Base-by-base conservation (phyloP, 2,113 vertebrate genomes). In the Herpailurus yagouaroundi region DNA sequence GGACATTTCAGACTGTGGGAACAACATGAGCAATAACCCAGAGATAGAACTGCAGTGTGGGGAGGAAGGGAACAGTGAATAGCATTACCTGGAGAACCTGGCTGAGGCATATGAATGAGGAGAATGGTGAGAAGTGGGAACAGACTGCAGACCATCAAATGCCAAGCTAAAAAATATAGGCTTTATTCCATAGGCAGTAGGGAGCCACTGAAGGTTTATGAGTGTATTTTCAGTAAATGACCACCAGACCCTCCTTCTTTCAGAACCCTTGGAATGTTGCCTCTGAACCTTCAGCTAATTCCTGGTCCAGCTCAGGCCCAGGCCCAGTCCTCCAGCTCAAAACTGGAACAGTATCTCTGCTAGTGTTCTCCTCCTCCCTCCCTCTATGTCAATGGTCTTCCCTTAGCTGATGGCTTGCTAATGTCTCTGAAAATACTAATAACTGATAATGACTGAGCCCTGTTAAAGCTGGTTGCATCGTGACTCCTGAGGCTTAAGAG, bases 351-450 rank as follows among this genome's bases (percentile, higher is more conserved):
- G 19, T 50, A 21, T 21, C 27, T 33, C 27, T 73, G 68, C 16
- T 27, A 31, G 19, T 77, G 81, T 19, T 19, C 41, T 36, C 68
- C 50, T 80, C 57, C 74, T 33, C 5, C n/a, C 29, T 73, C 19
- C 3, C 25, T 94, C 41, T 82, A 7, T 45, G 27, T 69, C 25
- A 16, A 4, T 45, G 73, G 41, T 3, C 29, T 73, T 48, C 41
- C 29, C 71, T 93, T 29, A 81, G 38, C 41, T 69, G 33, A 85
- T 25, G 25, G 25, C 74, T 57, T 31, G n/a, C 18, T 89, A 60
- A 71, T 66, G 41, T 69, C 27, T 74, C 66, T 76, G 36, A 92
- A 81, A 74, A 92, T 68, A 45, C 27, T 57, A 64, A 41, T 60
- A 55, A 31, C 33, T 45, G 15, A 74, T 36, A 25, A 80, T 64